These are phyloP conservation scores for Dorcus hopei DNA, from an alignment of 2,888 invertebrate genomes.

Conservation along the genomic window DNA sequence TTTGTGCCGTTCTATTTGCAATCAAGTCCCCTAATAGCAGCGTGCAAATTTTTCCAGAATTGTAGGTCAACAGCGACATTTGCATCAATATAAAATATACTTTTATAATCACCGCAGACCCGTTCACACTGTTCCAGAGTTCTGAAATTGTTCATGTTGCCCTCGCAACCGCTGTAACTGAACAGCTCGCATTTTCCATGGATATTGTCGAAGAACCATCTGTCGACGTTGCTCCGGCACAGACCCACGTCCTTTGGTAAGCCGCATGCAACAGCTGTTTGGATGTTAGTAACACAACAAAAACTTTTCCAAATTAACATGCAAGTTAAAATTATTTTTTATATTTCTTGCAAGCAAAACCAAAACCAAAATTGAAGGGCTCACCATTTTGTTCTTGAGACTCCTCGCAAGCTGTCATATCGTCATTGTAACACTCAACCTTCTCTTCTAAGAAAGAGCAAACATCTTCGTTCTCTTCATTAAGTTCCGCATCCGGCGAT, in stretches of 20 bases:
- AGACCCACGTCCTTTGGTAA: slow-evolving; percentile 67
- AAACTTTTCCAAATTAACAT: too few relatives aligned
- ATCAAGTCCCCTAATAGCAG: slow-evolving; percentile 41
- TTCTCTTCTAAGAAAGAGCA: slow-evolving; percentile 53
- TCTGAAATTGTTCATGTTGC: slow-evolving; percentile 84
- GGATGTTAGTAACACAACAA: slow-evolving; percentile 6
- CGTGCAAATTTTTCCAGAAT: slow-evolving; percentile 21
- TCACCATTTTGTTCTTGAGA: too few relatives aligned
- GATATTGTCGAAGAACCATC: slow-evolving; percentile 81
- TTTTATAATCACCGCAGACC: slow-evolving; percentile 58
- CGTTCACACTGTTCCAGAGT: slow-evolving; percentile 67
- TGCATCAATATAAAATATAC: slow-evolving; percentile 35
- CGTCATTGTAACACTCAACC: slow-evolving; percentile 49
- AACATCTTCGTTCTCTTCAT: slow-evolving; percentile 36
- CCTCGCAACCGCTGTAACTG: slow-evolving; percentile 84
- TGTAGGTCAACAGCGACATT: background rate
- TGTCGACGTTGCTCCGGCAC: slow-evolving; percentile 72
- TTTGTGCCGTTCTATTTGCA: slow-evolving; percentile 41
- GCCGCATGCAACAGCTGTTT: slow-evolving; percentile 50
- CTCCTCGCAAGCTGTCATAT: slow-evolving; percentile 39
- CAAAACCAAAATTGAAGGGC: too few relatives aligned
- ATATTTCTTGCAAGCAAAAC: too few relatives aligned
- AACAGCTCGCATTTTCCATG: slow-evolving; percentile 76
- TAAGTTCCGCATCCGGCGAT: slow-evolving; percentile 27
- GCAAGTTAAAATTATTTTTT: too few relatives aligned